Conservation (phyloP, 2,888 invertebrate genomes). For the Oxycera nigricornis region DNA sequence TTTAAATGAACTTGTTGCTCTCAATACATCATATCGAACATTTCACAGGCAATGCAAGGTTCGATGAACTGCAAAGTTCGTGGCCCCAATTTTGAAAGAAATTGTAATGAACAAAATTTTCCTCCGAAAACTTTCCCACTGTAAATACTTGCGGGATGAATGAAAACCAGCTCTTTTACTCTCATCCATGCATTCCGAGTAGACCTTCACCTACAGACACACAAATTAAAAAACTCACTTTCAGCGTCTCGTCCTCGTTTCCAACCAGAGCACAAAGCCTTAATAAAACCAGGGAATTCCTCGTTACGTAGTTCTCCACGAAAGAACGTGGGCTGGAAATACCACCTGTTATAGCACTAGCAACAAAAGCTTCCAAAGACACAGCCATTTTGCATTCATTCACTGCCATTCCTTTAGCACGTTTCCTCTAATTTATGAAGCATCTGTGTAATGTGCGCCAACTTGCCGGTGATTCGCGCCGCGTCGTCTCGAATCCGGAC, state of each 20-base stretch:
- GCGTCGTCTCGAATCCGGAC: not conserved
- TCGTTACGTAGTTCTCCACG: not conserved
- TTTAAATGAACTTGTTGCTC: no score
- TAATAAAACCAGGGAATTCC: not conserved
- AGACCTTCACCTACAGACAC: constrained; percentile 19
- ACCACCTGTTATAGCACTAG: not conserved
- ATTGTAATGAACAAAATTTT: no score
- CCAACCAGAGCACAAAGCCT: not conserved
- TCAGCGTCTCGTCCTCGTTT: constrained; percentile 33
- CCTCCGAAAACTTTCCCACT: not conserved
- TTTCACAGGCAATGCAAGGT: no score
- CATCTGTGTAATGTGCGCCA: constrained; percentile 24
- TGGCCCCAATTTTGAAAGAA: no score
- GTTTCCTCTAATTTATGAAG: constrained; percentile 33
- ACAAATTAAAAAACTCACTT: constrained; percentile 42
- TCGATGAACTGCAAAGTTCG: no score
- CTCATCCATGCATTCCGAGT: no score
- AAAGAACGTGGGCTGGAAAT: not conserved
- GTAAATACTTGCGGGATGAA: no score
- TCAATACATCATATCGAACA: no score
- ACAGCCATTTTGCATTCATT: not conserved
- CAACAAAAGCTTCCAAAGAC: constrained; percentile 5
- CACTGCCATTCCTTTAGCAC: constrained; percentile 42
- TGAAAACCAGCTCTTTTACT: no score
- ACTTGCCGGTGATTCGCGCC: not conserved